Evolutionary conservation across 2,888 invertebrate genomes (phyloP), one percentile per base, ranked within the genome.

Genomic region (Hirudinaria manillensis): DNA sequence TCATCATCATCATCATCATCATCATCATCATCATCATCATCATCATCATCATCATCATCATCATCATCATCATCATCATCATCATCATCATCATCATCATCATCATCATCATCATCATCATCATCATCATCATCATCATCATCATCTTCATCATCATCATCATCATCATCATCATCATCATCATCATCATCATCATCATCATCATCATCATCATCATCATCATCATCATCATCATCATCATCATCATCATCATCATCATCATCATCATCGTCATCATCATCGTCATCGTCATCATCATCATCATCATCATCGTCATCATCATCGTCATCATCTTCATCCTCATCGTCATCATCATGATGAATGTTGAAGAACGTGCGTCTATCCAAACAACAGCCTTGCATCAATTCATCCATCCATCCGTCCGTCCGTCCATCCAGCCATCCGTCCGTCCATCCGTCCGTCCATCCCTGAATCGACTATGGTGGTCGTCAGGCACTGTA

Each of bases 141-240:
- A 55, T 55, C 55, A 55, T 55, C 55, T 19, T 55, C 55, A 55
- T 55, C 34, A 68, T 68, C 34, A n/a, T 68, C 34, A n/a, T n/a
- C 70, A 71, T 71, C 71, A 71, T 71, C 71, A 71, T 71, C 71
- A 71, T 70, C 70, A 70, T 66, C 66, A 66, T n/a, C 24, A 66
- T 66, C 66, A 66, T 66, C 66, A 66, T 66, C 66, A 66, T 66
- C 66, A n/a, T 66, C 66, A n/a, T 66, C 66, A n/a, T 66, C 27
- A n/a, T 66, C 66, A 66, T 66, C 66, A 66, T 66, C 53, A 71
- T 71, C 53, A 53, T 66, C 66, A 66, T 66, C 66, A 66, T 66
- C 66, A 66, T 66, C 66, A 55, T 72, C 27, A 55, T 72, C 27
- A 29, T 72, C 27, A n/a, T 72, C 27, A 55, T 72, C 27, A 55